Percentiles rank a stretch among this genome's conserved stretches.
phyloP scores from a whole-genome alignment of 1,140 invertebrate species.

The Orussus abietinus region DNA sequence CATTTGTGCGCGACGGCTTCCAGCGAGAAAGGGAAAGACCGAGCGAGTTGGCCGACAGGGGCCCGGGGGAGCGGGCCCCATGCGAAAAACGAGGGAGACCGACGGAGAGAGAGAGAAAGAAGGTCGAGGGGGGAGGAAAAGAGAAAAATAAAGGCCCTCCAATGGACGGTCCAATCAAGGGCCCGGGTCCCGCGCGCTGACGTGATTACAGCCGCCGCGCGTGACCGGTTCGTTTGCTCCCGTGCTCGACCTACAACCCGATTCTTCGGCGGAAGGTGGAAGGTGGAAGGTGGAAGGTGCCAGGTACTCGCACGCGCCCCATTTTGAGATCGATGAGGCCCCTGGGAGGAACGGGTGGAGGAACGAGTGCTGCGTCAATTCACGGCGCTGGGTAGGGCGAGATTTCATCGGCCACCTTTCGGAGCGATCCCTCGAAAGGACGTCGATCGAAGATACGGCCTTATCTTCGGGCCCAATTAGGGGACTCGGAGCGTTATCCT shows the following conservation, averaged over 20 bases:
- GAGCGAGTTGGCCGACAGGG: background rate
- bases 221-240: slow-evolving; percentile 38
- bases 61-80: slow-evolving; percentile 1
- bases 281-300: no score
- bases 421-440: no score
- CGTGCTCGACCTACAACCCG: slow-evolving; percentile 15
- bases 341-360: no score
- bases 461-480: no score
- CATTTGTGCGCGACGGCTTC: slow-evolving; percentile 49
- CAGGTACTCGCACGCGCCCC: background rate
- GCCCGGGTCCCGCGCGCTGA: slow-evolving; percentile 34
- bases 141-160: slow-evolving; percentile 18
- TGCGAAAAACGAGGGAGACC: slow-evolving; percentile 16
- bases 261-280: no score
- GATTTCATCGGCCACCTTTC: no score
- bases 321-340: no score
- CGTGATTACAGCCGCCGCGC: slow-evolving; percentile 46
- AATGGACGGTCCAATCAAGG: slow-evolving; percentile 40
- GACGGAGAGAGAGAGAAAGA: slow-evolving; percentile 7
- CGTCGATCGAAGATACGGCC: no score
- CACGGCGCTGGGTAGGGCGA: no score
- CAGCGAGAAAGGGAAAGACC: slow-evolving; percentile 20
- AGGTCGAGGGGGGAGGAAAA: slow-evolving; percentile 9
- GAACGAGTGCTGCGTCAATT: background rate
- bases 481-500: no score